phyloP scores from a whole-genome alignment of 2,113 vertebrate species.

The Hyla sarda region DNA sequence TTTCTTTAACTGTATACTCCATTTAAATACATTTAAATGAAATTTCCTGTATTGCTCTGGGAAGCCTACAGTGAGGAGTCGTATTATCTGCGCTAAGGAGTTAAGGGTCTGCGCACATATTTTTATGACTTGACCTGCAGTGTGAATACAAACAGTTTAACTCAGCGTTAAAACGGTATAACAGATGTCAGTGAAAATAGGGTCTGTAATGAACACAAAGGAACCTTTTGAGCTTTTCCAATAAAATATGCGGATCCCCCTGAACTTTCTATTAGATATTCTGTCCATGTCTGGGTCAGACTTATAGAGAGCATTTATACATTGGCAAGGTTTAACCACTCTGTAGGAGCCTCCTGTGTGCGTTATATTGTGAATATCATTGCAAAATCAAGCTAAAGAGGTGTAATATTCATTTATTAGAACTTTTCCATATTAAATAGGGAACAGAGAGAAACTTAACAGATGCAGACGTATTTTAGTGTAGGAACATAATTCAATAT shows the following conservation, averaged over 20 bases:
- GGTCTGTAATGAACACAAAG: slow-evolving; percentile 51
- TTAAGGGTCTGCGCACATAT: not conserved
- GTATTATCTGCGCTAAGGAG: slow-evolving; percentile 6
- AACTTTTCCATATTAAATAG: slow-evolving; percentile 1
- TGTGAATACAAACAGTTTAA: slow-evolving; percentile 51
- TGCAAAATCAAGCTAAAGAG: not conserved
- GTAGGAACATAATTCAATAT: not conserved
- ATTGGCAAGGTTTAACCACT: not conserved
- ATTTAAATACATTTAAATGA: not conserved
- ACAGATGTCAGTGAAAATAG: slow-evolving; percentile 50
- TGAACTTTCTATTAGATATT: slow-evolving; percentile 38
- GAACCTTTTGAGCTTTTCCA: slow-evolving; percentile 44
- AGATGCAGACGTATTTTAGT: not conserved
- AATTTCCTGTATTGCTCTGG: not conserved
- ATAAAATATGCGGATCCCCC: slow-evolving; percentile 35
- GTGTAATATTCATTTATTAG: slow-evolving; percentile 12
- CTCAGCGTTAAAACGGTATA: slow-evolving; percentile 49
- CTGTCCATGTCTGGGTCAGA: slow-evolving; percentile 22
- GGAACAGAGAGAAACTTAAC: not conserved
- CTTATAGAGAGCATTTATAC: slow-evolving; percentile 3
- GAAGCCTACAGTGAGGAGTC: not conserved
- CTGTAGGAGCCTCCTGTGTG: not conserved
- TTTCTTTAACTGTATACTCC: not conserved
- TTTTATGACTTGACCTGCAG: slow-evolving; percentile 44
- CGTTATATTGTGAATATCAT: not conserved